A percentile compares a stretch with the other conserved stretches of the same genome.
These are phyloP conservation scores for Lamellibrachia satsuma DNA, from an alignment of 2,888 invertebrate species.

Conservation along the genomic window DNA sequence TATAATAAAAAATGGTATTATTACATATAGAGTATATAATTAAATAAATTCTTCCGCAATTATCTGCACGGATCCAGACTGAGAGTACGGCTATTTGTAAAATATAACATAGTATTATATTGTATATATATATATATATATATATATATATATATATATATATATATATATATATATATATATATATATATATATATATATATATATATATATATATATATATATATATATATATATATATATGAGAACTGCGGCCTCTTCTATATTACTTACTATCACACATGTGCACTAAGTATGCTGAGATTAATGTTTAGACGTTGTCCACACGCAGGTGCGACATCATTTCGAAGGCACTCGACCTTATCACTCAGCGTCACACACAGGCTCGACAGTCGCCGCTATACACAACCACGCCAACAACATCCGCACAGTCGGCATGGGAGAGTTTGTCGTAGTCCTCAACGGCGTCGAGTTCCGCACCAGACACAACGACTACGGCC, in stretches of 20 bases:
- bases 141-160: too few species aligned
- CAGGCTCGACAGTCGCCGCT: conserved; percentile 39
- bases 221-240: too few species aligned
- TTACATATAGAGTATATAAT: too few species aligned
- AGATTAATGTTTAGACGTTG: not conserved
- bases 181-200: too few species aligned
- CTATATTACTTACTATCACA: not conserved
- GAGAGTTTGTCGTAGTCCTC: conserved; percentile 46
- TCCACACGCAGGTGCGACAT: conserved; percentile 8
- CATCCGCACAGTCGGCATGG: conserved; percentile 46
- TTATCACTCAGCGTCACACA: conserved; percentile 42
- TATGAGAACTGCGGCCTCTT: not conserved
- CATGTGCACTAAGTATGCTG: not conserved
- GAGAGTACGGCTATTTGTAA: too few species aligned
- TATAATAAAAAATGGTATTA: too few species aligned
- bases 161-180: too few species aligned
- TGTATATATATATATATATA: too few species aligned
- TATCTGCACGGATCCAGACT: too few species aligned
- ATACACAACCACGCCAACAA: conserved; percentile 56
- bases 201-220: too few species aligned
- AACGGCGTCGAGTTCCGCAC: conserved; percentile 56
- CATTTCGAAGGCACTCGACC: conserved; percentile 40
- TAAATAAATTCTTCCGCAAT: too few species aligned
- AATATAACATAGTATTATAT: too few species aligned
- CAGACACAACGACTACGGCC: conserved; percentile 39